Evolutionary conservation across 2,113 vertebrate genomes (phyloP), one percentile per base, ranked within the genome.

Genomic region (Pyxicephalus adspersus): DNA sequence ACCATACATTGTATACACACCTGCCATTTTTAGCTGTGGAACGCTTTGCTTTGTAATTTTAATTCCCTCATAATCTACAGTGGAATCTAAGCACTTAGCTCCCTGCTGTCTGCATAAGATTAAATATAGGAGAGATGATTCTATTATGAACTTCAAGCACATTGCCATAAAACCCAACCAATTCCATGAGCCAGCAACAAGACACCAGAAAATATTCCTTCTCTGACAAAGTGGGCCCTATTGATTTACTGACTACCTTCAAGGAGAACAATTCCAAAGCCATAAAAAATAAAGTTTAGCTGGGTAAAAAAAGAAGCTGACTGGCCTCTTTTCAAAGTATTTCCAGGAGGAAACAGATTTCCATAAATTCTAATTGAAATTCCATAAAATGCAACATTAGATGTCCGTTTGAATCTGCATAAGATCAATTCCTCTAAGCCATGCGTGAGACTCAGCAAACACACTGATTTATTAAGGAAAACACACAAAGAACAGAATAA

Each of bases 221-320:
- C 85, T 81, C 85, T 58, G 70, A 81, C 60, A 86, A 89, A 88
- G 88, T 66, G 80, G 85, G 87, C 87, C 85, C 83, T 84, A 73
- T 83, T 87, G 91, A 91, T 91, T 90, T 90, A 90, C 84, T 85
- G 87, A 54, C 72, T 75, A 83, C 82, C 87, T 84, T 72, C 80
- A 25, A 60, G 83, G 77, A 89, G 84, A 89, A 90, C 84, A 91
- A 88, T 90, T 86, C 81, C 51, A 17, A 74, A 17, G 0, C 84
- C 19, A 74, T 84, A 83, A 86, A 90, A n/a, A 83, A 67, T 70
- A 80, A 79, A 80, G 77, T 80, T 80, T 80, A 60, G 52, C 64
- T 51, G 86, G 83, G 19, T 85, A 83, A 89, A 85, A 88, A 83
- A 86, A 84, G 89, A 86, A 80, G 66, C 55, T 15, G 66, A 82